Conservation (phyloP, 2,888 invertebrate species). For the Matsumyia berberina region DNA sequence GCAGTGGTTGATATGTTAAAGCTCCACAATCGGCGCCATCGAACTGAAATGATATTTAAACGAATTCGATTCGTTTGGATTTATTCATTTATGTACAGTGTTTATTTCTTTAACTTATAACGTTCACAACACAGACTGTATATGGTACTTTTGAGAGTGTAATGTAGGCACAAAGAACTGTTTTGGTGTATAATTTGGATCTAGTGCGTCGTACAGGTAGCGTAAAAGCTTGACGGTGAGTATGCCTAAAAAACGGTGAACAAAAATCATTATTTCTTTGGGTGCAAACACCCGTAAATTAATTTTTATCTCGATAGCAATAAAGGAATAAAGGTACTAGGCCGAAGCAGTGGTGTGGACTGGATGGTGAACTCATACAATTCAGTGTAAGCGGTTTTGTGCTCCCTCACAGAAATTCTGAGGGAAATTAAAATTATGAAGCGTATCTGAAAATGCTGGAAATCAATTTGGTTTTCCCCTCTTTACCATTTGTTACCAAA, state of each 20-base stretch:
- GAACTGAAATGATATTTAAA: slow-evolving; percentile 81
- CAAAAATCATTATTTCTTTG: background rate
- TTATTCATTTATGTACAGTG: slow-evolving; percentile 49
- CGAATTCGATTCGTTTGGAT: slow-evolving; percentile 54
- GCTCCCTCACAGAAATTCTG: background rate
- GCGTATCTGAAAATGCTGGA: background rate
- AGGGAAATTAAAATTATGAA: background rate
- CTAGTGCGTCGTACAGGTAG: slow-evolving; percentile 27
- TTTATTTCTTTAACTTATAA: slow-evolving; percentile 21
- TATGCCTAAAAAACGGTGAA: slow-evolving; percentile 10
- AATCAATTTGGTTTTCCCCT: background rate
- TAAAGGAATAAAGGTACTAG: too few species aligned
- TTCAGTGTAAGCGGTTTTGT: background rate
- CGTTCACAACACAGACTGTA: slow-evolving; percentile 34
- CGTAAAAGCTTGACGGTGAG: slow-evolving; percentile 19
- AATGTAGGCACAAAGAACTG: background rate
- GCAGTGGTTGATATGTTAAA: slow-evolving; percentile 81
- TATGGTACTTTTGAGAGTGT: slow-evolving; percentile 11
- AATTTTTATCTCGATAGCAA: background rate
- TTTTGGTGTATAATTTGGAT: background rate
- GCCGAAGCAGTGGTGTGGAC: background rate
- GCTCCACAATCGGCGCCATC: slow-evolving; percentile 83
- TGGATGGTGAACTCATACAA: background rate
- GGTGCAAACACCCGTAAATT: background rate
- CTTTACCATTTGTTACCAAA: background rate